Evolutionary conservation across 2,113 vertebrate genomes (phyloP).

Genomic region (Diadophis punctatus): DNA sequence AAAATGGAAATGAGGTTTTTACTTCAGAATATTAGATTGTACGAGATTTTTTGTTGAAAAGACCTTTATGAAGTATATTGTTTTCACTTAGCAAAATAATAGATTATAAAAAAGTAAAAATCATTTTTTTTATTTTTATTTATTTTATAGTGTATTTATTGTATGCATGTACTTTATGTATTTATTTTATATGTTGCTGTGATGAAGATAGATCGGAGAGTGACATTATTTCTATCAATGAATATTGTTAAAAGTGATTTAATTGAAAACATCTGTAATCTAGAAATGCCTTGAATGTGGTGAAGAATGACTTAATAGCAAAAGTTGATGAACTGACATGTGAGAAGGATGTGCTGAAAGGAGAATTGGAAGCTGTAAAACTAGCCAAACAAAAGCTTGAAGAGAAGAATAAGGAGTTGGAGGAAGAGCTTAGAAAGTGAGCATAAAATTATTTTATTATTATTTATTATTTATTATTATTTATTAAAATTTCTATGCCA

Average conservation of each 20-base stretch:
- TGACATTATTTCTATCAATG: not conserved
- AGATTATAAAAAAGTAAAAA: not conserved
- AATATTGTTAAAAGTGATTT: not conserved
- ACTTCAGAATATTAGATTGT: not conserved
- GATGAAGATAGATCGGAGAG: not conserved
- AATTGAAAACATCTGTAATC: conserved; percentile 39
- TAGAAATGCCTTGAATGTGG: conserved; percentile 95
- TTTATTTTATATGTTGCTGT: not conserved
- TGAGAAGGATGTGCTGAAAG: conserved; percentile 86
- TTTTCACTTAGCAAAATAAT: not conserved
- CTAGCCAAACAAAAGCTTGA: conserved; percentile 88
- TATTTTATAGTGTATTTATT: not conserved
- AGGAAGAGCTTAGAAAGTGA: conserved; percentile 93
- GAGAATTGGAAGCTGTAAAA: conserved; percentile 83
- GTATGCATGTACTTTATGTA: not conserved
- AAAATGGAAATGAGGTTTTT: not conserved
- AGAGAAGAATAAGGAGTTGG: conserved; percentile 90
- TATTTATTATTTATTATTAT: no score
- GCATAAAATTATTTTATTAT: no score
- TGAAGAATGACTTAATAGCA: conserved; percentile 94
- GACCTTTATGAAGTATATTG: not conserved
- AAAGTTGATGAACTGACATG: conserved; percentile 91
- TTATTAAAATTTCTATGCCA: no score
- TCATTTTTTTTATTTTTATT: not conserved
- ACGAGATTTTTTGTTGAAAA: not conserved